phyloP scores from a whole-genome alignment of 2,113 vertebrate species.

The Salvelinus namaycush region DNA sequence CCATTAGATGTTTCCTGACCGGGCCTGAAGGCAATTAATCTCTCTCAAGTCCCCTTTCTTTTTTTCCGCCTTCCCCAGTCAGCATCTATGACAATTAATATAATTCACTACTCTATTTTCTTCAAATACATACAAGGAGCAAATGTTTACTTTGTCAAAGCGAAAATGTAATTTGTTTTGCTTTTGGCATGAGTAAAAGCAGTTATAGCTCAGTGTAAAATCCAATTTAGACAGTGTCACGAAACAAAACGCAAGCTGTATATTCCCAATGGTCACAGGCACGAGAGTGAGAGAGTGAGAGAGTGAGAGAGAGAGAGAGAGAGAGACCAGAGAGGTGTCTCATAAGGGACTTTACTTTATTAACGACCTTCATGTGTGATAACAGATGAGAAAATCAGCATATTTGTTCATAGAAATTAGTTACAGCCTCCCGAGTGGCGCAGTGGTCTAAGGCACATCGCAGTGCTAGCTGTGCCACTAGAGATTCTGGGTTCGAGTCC shows the following conservation, averaged over 20 bases:
- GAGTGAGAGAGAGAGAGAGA: slow-evolving; percentile 15
- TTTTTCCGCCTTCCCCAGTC: slow-evolving; percentile 28
- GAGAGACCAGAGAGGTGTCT: slow-evolving; percentile 26
- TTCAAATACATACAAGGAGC: slow-evolving; percentile 12
- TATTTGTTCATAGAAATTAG: slow-evolving; percentile 58
- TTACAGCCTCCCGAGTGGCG: slow-evolving; percentile 11
- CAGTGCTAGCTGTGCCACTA: no score
- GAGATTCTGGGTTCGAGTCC: no score
- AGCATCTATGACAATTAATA: slow-evolving; percentile 41
- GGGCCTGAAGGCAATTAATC: slow-evolving; percentile 41
- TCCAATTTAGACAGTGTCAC: slow-evolving; percentile 6
- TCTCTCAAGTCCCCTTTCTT: slow-evolving; percentile 24
- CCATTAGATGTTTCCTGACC: slow-evolving; percentile 31
- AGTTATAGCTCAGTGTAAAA: slow-evolving; percentile 10
- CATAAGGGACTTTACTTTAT: slow-evolving; percentile 48
- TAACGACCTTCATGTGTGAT: slow-evolving; percentile 53
- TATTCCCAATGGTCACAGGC: slow-evolving; percentile 15
- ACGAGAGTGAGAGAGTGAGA: not conserved
- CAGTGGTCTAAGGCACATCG: no score
- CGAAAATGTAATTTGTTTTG: slow-evolving; percentile 9
- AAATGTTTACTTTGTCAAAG: slow-evolving; percentile 19
- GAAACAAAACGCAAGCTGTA: slow-evolving; percentile 26
- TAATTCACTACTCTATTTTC: slow-evolving; percentile 15
- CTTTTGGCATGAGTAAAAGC: slow-evolving; percentile 9
- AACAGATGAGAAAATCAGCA: slow-evolving; percentile 56